A percentile compares a stretch with the other conserved stretches of the same genome.
These are phyloP conservation scores for Callospermophilus lateralis DNA, from an alignment of 2,113 vertebrate species.

Conservation along the genomic window DNA sequence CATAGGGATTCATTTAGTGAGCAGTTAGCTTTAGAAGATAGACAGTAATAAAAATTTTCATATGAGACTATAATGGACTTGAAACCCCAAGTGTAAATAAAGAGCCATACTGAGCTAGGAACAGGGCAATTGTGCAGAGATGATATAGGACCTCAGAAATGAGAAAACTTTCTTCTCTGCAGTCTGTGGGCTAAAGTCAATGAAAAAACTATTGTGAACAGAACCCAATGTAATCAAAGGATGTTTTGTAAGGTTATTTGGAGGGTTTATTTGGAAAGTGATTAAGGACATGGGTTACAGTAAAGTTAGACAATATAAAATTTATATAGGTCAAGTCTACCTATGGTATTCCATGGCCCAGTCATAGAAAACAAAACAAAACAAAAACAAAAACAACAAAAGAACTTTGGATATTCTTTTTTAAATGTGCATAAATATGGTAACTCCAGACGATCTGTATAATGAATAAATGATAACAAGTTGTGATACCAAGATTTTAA, in stretches of 20 bases:
- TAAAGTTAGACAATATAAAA: not conserved
- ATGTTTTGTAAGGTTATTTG: not conserved
- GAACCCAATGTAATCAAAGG: not conserved
- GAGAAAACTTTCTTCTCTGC: not conserved
- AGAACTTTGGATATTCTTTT: not conserved
- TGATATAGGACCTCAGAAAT: not conserved
- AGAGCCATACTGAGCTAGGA: not conserved
- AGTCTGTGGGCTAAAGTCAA: not conserved
- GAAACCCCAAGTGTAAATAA: conserved; percentile 25
- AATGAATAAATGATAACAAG: not conserved
- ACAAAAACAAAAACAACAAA: not conserved
- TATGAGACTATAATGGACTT: not conserved
- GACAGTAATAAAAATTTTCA: conserved; percentile 55
- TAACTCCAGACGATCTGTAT: not conserved
- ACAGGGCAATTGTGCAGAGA: not conserved
- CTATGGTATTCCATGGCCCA: not conserved
- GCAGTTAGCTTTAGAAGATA: conserved; percentile 54
- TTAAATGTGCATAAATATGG: not conserved
- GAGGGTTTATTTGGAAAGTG: not conserved
- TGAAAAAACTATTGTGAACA: not conserved
- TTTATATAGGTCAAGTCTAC: not conserved
- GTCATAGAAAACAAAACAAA: not conserved
- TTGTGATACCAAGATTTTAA: not conserved
- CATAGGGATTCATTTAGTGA: conserved; percentile 12
- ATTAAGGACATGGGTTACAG: not conserved